These are phyloP conservation scores for Lepidothrix coronata DNA, from an alignment of 2,113 vertebrate species.

Conservation along the genomic window DNA sequence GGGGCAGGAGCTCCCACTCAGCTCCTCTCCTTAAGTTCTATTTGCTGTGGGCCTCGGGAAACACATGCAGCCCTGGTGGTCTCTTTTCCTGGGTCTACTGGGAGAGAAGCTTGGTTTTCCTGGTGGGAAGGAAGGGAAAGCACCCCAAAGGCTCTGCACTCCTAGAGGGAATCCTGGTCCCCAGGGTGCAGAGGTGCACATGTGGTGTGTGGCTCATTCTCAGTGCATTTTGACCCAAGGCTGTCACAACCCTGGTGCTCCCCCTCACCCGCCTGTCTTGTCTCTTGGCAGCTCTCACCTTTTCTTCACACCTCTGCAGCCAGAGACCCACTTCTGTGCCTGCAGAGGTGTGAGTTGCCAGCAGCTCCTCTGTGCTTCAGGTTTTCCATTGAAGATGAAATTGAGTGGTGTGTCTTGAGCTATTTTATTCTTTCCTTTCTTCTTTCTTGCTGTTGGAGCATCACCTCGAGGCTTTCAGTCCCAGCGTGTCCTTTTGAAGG, in stretches of 20 bases:
- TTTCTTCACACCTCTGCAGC: not conserved
- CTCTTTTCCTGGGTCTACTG: not conserved
- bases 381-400: not conserved
- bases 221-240: not conserved
- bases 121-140: not conserved
- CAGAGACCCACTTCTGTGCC: not conserved
- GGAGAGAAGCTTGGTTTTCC: not conserved
- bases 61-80: not conserved
- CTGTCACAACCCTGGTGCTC: not conserved
- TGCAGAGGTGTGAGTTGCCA: not conserved
- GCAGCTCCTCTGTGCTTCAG: not conserved
- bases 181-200: not conserved
- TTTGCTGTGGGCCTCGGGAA: rapidly evolving
- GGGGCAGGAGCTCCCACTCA: not conserved
- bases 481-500: not conserved
- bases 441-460: not conserved
- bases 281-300: not conserved
- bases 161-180: not conserved
- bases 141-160: not conserved
- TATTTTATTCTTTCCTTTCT: not conserved
- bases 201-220: not conserved
- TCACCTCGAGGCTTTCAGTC: not conserved
- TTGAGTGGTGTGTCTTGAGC: not conserved
- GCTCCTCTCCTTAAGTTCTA: not conserved
- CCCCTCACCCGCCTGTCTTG: rapidly evolving